Evolutionary conservation across 2,888 invertebrate genomes (phyloP), one percentile per base, ranked within the genome.

Genomic region (Meliscaeva auricollis): DNA sequence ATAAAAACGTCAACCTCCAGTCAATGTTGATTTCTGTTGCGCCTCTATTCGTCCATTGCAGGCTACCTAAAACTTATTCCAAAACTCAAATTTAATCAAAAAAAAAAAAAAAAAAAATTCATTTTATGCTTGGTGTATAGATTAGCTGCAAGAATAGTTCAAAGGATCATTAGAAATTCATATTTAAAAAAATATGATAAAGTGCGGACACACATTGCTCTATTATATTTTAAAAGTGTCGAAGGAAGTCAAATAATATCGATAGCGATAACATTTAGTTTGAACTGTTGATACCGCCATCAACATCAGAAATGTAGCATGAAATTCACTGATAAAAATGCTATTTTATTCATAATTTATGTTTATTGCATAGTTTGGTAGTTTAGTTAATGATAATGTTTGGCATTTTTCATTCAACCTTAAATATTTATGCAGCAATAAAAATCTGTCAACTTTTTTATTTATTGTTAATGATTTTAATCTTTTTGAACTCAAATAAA

Each of bases 241-340:
- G 35, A 38, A 38, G 9, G n/a, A 38, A 35, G 35, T 38, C 20
- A 20, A 58, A 35, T 2, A 35, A 35, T 5, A 17, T 3, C 26
- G 58, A 58, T 5, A 17, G 0, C 26, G 58, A 58, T 58, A 58
- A 58, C 38, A 38, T 38, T 38, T 13, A 20, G 38, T 22, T 22
- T 58, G 58, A 58, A 58, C 58, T 58, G 1, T 41, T 41, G 58
- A 58, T 58, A 41, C 58, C 38, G 8, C 0, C 9, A 30, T 15
- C 38, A 38, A 3, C 30, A 35, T 32, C 26, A 26, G 1, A 56
- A 22, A 38, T 38, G 58, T 1, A 38, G 58, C 38, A 5, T 38
- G 58, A 56, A 66, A 22, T 68, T 48, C 26, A 68, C 75, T 75
- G 75, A 75, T 75, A 66, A 75, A 66, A 13, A 54, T 35, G 56